Base-by-base conservation (phyloP, 1,140 invertebrate species). In the Drosophila leontia region DNA sequence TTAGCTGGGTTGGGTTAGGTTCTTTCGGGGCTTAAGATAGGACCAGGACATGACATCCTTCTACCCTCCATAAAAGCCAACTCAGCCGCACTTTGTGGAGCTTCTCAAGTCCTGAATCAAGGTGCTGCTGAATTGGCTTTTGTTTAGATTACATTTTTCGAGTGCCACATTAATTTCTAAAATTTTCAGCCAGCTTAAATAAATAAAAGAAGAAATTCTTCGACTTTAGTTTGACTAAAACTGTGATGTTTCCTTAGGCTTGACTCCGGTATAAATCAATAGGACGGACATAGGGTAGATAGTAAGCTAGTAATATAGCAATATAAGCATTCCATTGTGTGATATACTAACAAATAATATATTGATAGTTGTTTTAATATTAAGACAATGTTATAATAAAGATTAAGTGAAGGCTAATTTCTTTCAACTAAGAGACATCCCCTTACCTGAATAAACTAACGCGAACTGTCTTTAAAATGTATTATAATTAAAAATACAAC, bases 81-180 rank as follows among this genome's bases (percentile, higher is more conserved):
- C 77, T 87, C 82, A 71, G 72, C 80, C 59, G 68, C 76, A 91
- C 82, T 82, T 86, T 86, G 15, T 9, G 4, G 15, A n/a, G 23
- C 23, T 17, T 50, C 37, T 26, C 8, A 29, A 55, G 50, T 51
- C 45, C 17, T 12, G 0, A 17, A 23, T 19, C 61, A 80, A 78
- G 78, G 90, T 82, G 78, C 74, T 48, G 80, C 79, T 78, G 87
- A 91, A 90, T 82, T 86, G 44, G 86, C 86, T 90, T 90, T 90
- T 85, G 60, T 15, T 47, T 58, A 75, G 47, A 17, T 34, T 56
- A 59, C 11, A 42, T 37, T 57, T 65, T 59, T 58, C n/a, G 48
- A 77, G 75, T 68, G 78, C 77, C 53, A 59, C 51, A 47, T 26
- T 80, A 39, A 67, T 87, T 82, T 64, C 42, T 29, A 76, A 64